phyloP scores from a whole-genome alignment of 2,888 invertebrate genomes.

The Cylloceria caligata region DNA sequence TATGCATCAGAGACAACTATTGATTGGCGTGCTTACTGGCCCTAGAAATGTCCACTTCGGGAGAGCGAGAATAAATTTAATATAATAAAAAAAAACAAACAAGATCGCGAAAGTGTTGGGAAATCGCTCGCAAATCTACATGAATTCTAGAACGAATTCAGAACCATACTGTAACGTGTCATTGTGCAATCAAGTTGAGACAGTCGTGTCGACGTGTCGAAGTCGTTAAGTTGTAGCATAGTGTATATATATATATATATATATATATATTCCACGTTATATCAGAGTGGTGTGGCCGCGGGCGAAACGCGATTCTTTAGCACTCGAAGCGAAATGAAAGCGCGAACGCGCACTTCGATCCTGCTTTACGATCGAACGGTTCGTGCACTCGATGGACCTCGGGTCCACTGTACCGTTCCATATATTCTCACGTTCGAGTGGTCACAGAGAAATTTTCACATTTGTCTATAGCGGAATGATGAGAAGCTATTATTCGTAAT shows the following conservation, averaged over 20 bases:
- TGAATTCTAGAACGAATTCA: conserved; percentile 76
- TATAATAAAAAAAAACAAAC: conserved; percentile 42
- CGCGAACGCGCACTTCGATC: conserved; percentile 56
- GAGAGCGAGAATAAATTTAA: conserved; percentile 26
- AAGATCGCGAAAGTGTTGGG: conserved; percentile 60
- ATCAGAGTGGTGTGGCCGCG: conserved; percentile 50
- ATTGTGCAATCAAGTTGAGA: conserved; percentile 68
- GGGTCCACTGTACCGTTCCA: conserved; percentile 42
- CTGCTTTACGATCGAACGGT: conserved; percentile 64
- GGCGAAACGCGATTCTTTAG: conserved; percentile 60
- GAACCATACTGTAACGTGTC: conserved; percentile 66
- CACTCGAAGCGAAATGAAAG: conserved; percentile 65
- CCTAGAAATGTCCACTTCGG: conserved; percentile 62
- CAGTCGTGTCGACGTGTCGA: conserved; percentile 66
- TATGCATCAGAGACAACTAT: conserved; percentile 65
- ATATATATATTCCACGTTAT: conserved; percentile 37
- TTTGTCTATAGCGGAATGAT: conserved; percentile 29
- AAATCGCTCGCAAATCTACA: conserved; percentile 64
- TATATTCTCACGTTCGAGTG: conserved; percentile 53
- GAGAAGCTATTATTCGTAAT: conserved; percentile 22
- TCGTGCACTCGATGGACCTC: conserved; percentile 53
- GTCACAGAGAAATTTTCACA: conserved; percentile 36
- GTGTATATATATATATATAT: conserved; percentile 26
- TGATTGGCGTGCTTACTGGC: conserved; percentile 70
- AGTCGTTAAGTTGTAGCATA: conserved; percentile 62